Conservation (phyloP, 2,888 invertebrate species). For the Athalia cordata region DNA sequence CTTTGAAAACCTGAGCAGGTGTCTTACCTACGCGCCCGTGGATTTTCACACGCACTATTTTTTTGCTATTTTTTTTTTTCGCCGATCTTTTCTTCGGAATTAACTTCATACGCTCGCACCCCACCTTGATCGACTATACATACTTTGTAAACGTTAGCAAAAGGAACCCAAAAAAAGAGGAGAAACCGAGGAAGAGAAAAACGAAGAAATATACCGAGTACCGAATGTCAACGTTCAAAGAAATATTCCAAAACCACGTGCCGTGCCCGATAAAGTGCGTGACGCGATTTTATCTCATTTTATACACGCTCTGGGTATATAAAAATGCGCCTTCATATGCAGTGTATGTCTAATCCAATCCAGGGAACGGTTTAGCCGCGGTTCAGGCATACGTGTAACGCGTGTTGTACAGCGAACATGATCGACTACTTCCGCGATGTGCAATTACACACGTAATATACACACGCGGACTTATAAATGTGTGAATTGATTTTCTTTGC, state of each 20-base stretch:
- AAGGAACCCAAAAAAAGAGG: neutral
- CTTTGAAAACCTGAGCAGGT: conserved; percentile 39
- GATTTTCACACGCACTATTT: conserved; percentile 34
- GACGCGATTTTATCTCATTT: conserved; percentile 29
- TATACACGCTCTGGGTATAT: neutral
- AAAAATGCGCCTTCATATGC: neutral
- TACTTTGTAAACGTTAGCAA: conserved; percentile 26
- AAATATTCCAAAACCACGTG: conserved; percentile 35
- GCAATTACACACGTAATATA: neutral
- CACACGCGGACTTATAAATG: too few relatives aligned
- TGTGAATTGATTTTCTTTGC: too few relatives aligned
- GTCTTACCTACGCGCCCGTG: conserved; percentile 10
- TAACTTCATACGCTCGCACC: conserved; percentile 6
- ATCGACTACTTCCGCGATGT: too few relatives aligned
- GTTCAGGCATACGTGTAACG: too few relatives aligned
- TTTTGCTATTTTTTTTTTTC: neutral
- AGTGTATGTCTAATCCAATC: too few relatives aligned
- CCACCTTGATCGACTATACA: conserved; percentile 25
- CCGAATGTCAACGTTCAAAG: conserved; percentile 23
- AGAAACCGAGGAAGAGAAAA: neutral
- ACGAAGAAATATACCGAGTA: neutral
- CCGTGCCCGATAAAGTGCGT: conserved; percentile 25
- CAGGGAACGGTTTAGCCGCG: too few relatives aligned
- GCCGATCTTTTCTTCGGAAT: neutral
- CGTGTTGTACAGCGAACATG: too few relatives aligned